Conservation (phyloP, 1,140 invertebrate genomes). For the Maconellicoccus hirsutus region DNA sequence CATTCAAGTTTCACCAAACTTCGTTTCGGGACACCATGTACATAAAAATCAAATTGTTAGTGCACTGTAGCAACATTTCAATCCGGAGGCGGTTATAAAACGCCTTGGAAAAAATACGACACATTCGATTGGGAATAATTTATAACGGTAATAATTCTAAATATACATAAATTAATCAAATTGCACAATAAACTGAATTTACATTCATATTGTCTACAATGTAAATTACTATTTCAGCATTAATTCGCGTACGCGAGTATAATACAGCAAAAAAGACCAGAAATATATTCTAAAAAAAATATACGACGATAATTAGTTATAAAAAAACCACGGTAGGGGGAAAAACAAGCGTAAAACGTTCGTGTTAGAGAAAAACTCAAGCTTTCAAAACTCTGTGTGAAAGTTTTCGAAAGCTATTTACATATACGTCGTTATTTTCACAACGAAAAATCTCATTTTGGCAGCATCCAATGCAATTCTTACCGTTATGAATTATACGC, state of each 20-base stretch:
- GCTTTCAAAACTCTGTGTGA: too few relatives aligned
- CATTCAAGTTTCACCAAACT: too few relatives aligned
- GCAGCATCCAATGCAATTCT: not conserved
- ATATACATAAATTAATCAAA: constrained; percentile 6
- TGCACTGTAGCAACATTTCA: too few relatives aligned
- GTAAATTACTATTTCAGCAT: constrained; percentile 4
- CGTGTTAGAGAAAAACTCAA: not conserved
- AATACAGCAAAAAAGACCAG: not conserved
- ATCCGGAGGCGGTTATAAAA: not conserved
- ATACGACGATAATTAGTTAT: not conserved
- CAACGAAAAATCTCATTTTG: too few relatives aligned
- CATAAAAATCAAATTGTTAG: too few relatives aligned
- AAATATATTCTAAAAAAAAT: not conserved
- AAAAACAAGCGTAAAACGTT: not conserved
- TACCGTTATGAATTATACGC: constrained; percentile 4
- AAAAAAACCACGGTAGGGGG: not conserved
- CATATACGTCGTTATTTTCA: not conserved
- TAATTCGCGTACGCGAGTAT: not conserved
- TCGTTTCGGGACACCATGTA: too few relatives aligned
- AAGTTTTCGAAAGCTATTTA: not conserved
- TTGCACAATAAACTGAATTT: not conserved
- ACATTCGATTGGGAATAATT: not conserved
- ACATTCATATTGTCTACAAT: constrained; percentile 5
- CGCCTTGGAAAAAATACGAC: not conserved
- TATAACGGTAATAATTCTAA: constrained; percentile 5